Base-by-base conservation (phyloP, 92 coral and sea anemone species). In the Palythoa heliodiscus region DNA sequence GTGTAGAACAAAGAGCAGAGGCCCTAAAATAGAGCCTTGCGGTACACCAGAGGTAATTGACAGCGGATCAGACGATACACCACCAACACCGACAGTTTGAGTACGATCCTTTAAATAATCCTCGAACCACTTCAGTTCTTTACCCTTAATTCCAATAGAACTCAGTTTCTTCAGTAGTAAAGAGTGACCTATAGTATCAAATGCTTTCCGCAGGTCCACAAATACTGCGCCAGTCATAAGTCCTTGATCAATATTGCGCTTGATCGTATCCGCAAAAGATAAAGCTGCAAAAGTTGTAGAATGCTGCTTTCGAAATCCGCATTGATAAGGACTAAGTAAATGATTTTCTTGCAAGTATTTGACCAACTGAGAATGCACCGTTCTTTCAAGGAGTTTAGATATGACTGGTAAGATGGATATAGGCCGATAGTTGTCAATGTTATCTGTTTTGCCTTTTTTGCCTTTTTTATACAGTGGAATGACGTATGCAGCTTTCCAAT, bases 211-310 rank as follows among this genome's bases (percentile, higher is more conserved):
- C 71, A 66, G 71, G 71, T 66, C 71, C 71, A 68, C 72, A 68
- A 68, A 68, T 68, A 68, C 72, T 20, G 72, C 73, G 73, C 73
- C 73, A 68, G 73, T 68, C 73, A 68, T 68, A 68, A 68, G 73
- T 68, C 73, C 73, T 68, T 68, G 73, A 68, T 68, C 73, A 68
- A 68, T 68, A 68, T 68, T 68, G 73, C 73, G 37, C 73, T 68
- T 68, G 73, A 68, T 68, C 73, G 73, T 68, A 68, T 68, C 73
- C 73, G 73, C 73, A 68, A 68, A 68, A 68, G 73, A 68, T 68
- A 68, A 68, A 68, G 73, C 73, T 68, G 73, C 73, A 68, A 68
- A 68, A 68, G 73, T 57, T 57, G 64, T 57, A 57, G 64, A 57
- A 57, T 57, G 64, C 64, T 57, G 64, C 64, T 57, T 57, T 57